Evolutionary conservation across 2,113 vertebrate species (phyloP).

Genomic region (Antidorcas marsupialis): DNA sequence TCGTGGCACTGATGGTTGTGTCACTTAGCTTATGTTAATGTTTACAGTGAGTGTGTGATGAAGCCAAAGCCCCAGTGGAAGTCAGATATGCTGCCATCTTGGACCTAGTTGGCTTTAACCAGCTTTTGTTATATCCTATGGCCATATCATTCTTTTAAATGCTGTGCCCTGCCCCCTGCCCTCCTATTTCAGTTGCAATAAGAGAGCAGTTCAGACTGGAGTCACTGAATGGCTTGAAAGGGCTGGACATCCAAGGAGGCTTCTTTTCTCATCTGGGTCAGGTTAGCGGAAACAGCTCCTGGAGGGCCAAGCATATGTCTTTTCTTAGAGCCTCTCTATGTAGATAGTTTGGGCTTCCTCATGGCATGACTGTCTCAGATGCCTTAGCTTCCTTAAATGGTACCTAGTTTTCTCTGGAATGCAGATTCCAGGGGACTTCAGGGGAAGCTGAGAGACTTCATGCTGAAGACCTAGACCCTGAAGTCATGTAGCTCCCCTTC

Average conservation of each 20-base stretch:
- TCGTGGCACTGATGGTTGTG: not conserved
- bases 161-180: not conserved
- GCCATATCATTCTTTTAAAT: not conserved
- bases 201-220: not conserved
- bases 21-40: not conserved
- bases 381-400: not conserved
- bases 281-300: not conserved
- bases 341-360: not conserved
- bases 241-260: not conserved
- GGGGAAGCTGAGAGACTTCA: not conserved
- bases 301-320: not conserved
- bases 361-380: not conserved
- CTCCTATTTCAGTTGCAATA: not conserved
- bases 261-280: not conserved
- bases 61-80: not conserved
- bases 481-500: not conserved
- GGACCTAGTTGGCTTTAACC: not conserved
- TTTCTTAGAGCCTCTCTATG: accelerated
- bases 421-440: not conserved
- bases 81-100: not conserved
- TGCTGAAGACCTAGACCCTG: not conserved
- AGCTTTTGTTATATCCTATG: not conserved
- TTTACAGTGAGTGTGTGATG: not conserved
- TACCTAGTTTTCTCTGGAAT: accelerated
- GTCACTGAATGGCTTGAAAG: not conserved